Conservation (phyloP, 2,888 invertebrate genomes). For the Drosophila ezoana region DNA sequence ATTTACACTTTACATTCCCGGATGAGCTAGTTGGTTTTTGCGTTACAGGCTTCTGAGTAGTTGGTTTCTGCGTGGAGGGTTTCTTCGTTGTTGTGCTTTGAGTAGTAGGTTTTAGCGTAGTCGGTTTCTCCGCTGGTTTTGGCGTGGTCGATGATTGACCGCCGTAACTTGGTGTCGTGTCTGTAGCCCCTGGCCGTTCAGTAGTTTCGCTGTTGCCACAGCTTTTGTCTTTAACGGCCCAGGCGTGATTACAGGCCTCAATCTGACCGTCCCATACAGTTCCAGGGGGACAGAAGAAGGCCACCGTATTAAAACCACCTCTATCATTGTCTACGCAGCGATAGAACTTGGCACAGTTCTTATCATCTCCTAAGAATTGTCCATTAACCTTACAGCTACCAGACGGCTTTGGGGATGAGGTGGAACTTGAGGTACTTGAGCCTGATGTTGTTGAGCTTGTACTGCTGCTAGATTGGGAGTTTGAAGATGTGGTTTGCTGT, state of each 20-base stretch:
- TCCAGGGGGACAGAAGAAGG: slow-evolving; percentile 86
- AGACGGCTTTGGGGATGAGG: slow-evolving; percentile 52
- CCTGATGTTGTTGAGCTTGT: slow-evolving; percentile 32
- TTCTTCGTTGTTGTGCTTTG: slow-evolving; percentile 4
- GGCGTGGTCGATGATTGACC: slow-evolving; percentile 18
- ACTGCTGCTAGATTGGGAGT: slow-evolving; percentile 58
- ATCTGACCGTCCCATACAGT: slow-evolving; percentile 87
- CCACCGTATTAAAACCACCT: slow-evolving; percentile 85
- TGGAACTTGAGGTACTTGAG: slow-evolving; percentile 39
- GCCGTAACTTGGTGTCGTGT: slow-evolving; percentile 34
- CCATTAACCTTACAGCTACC: slow-evolving; percentile 76
- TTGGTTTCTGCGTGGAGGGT: slow-evolving; percentile 17
- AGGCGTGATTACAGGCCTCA: slow-evolving; percentile 86
- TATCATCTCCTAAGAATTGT: slow-evolving; percentile 84
- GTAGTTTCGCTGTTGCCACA: slow-evolving; percentile 64
- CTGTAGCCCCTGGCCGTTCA: slow-evolving; percentile 38
- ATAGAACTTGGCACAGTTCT: slow-evolving; percentile 87
- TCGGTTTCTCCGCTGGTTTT: slow-evolving; percentile 14
- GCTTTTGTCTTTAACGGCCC: slow-evolving; percentile 75
- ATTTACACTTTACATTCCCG: slow-evolving; percentile 80
- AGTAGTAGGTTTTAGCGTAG: slow-evolving; percentile 19
- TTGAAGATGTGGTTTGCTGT: slow-evolving; percentile 41
- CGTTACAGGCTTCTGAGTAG: slow-evolving; percentile 34
- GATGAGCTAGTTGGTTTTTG: slow-evolving; percentile 43
- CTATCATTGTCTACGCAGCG: slow-evolving; percentile 86